Conservation (phyloP, 2,888 invertebrate genomes). For the Desoria tigrina region DNA sequence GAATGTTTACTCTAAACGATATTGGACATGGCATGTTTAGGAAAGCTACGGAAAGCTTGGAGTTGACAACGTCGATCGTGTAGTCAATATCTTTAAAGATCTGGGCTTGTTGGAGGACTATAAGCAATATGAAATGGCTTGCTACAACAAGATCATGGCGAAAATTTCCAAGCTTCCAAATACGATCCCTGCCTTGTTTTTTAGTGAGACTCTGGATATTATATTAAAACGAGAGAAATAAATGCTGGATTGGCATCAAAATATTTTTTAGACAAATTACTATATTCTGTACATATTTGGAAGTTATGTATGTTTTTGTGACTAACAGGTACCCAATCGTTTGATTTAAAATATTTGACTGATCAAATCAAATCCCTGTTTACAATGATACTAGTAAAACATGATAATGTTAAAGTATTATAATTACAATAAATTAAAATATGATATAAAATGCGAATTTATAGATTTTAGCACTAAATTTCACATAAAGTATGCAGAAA, state of each 20-base stretch:
- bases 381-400: no score
- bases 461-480: no score
- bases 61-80: not conserved
- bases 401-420: no score
- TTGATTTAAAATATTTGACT: no score
- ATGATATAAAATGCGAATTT: no score
- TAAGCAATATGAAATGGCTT: not conserved
- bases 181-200: slow-evolving; percentile 2
- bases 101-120: not conserved
- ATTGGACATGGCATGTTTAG: not conserved
- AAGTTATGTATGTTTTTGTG: no score
- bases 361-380: no score
- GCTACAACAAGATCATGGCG: not conserved
- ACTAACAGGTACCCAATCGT: no score
- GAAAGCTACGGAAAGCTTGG: slow-evolving; percentile 1
- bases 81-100: not conserved
- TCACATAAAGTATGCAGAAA: no score
- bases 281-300: no score
- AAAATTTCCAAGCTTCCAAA: not conserved
- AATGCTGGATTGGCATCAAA: not conserved
- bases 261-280: no score
- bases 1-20: not conserved
- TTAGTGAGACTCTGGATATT: not conserved
- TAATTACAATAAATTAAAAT: no score
- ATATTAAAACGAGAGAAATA: not conserved